Evolutionary conservation across 2,113 vertebrate species (phyloP).

Genomic region (Dasyprocta punctata): DNA sequence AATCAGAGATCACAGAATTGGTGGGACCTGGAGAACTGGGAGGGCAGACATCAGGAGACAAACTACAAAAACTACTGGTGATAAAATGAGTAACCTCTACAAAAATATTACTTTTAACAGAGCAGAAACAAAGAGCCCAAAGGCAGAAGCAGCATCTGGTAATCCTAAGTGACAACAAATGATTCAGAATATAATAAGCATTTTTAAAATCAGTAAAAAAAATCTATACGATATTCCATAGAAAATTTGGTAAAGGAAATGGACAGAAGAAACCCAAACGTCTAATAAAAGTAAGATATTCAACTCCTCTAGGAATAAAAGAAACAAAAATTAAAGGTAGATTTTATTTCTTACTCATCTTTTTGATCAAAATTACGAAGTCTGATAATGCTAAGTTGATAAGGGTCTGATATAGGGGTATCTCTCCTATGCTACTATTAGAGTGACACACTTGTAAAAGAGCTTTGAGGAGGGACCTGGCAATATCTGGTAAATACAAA

Average conservation of each 20-base stretch:
- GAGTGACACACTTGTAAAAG: not conserved
- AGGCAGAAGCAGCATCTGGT: not conserved
- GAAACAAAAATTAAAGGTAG: slow-evolving; percentile 39
- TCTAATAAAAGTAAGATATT: not conserved
- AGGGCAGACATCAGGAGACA: not conserved
- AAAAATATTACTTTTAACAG: not conserved
- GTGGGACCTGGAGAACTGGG: not conserved
- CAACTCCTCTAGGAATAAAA: not conserved
- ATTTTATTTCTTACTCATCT: not conserved
- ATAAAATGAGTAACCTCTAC: not conserved
- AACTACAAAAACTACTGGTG: not conserved
- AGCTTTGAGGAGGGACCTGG: not conserved
- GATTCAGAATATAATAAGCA: not conserved
- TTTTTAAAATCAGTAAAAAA: not conserved
- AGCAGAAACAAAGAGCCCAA: not conserved
- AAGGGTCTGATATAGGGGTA: not conserved
- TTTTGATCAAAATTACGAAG: not conserved
- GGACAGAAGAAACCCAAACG: not conserved
- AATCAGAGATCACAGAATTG: not conserved
- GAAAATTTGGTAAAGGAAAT: not conserved
- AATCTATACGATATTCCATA: not conserved
- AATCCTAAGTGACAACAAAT: not conserved
- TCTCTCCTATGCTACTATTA: not conserved
- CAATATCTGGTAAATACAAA: not conserved
- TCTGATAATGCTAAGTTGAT: not conserved